Evolutionary conservation across 2,113 vertebrate species (phyloP), one percentile per base, ranked within the genome.

Genomic region (Narcine bancroftii): DNA sequence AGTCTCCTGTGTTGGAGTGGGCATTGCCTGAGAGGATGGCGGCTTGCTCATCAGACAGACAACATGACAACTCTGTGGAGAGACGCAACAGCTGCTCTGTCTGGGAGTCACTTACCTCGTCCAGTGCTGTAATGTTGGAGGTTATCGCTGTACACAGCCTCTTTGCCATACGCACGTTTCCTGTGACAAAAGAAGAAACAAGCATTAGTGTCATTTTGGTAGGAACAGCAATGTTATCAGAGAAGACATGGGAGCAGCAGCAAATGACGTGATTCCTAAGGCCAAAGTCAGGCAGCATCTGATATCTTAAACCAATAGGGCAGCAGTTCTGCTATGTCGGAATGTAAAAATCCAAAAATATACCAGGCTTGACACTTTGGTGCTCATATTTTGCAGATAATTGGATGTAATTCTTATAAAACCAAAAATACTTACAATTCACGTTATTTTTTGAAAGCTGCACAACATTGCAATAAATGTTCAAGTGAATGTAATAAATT

Each of bases 41-140:
- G 36, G 36, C 56, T 60, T 60, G 39, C 3, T 75, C 36, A 10
- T 42, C 42, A 42, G 33, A 9, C 47, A 15, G 13, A 56, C 29
- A 85, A 85, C 56, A 29, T 50, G 19, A 60, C 53, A 24, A 19
- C 2, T 56, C 9, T n/a, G n/a, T 5, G 29, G 79, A n/a, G n/a
- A n/a, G n/a, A n/a, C n/a, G n/a, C n/a, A n/a, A n/a, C n/a, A 21
- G 17, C 11, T 60, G 53, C 15, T 36, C 33, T 21, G 3, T 17
- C 11, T n/a, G 79, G 69, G 65, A 65, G 85, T 60, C 7, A 93
- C 98, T 99, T 94, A 99, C 99, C 99, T 96, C 98, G 94, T 92
- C 99, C 99, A 0, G 98, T 98, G 96, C 98, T 99, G 96, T 99
- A 99, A 94, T 99, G 99, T 94, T 99, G 99, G 26, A 99, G 93